Percentiles rank a stretch among this genome's conserved stretches.
These are phyloP conservation scores for Cephus nigrinus DNA, from an alignment of 2,888 invertebrate species.

Conservation along the genomic window DNA sequence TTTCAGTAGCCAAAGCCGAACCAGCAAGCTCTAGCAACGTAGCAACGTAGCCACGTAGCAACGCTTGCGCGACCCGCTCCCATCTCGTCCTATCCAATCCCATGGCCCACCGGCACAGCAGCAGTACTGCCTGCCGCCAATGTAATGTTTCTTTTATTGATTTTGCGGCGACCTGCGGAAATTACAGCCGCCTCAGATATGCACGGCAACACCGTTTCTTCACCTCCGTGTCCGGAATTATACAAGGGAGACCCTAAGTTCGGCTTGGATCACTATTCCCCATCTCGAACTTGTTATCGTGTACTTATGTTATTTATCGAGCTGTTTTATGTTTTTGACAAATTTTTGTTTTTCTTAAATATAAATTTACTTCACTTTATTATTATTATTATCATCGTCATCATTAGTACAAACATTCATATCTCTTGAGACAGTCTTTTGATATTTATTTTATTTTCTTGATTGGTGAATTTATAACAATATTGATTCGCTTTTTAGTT, in stretches of 20 bases:
- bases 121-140: constrained; percentile 58
- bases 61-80: constrained; percentile 62
- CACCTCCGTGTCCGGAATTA: constrained; percentile 37
- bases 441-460: background rate
- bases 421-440: background rate
- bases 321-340: background rate
- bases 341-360: background rate
- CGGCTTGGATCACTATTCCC: background rate
- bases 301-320: background rate
- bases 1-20: constrained; percentile 1
- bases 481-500: background rate
- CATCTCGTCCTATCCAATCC: constrained; percentile 62
- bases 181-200: constrained; percentile 54
- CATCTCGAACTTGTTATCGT: background rate
- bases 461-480: background rate
- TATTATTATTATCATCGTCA: too few relatives aligned
- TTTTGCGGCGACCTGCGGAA: constrained; percentile 64
- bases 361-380: background rate
- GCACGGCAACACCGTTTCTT: constrained; percentile 10
- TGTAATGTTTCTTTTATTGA: constrained; percentile 67
- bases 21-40: constrained; percentile 16
- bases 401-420: too few relatives aligned
- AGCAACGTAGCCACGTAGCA: constrained; percentile 27
- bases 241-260: constrained; percentile 22
- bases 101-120: constrained; percentile 51